phyloP scores from a whole-genome alignment of 37 sponge, comb jelly and placozoan genomes.

The Halichondria panicea region DNA sequence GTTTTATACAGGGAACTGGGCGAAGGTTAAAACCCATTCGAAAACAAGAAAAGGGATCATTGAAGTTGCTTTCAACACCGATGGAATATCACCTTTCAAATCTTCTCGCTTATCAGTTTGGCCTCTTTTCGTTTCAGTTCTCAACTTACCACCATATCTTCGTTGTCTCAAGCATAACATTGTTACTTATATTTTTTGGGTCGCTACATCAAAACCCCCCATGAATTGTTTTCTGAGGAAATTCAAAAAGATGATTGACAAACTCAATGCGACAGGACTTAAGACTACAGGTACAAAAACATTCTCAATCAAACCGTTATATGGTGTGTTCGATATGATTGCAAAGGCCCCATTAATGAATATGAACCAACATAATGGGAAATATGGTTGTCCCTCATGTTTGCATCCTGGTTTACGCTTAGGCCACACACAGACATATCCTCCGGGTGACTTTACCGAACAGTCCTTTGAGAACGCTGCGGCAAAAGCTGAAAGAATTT shows the following conservation, averaged over 20 bases:
- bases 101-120: slow-evolving; percentile 3
- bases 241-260: not conserved
- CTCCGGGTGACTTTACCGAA: no score
- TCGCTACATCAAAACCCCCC: not conserved
- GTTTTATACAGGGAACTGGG: no score
- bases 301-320: not conserved
- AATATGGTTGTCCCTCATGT: slow-evolving; percentile 11
- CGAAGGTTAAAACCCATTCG: no score
- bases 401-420: slow-evolving; percentile 12
- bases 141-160: slow-evolving; percentile 10
- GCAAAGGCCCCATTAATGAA: slow-evolving; percentile 14
- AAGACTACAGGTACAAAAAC: not conserved
- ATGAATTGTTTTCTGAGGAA: not conserved
- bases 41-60: no score
- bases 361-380: slow-evolving; percentile 1
- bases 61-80: not conserved
- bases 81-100: slow-evolving; percentile 14
- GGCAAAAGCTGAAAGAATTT: not conserved
- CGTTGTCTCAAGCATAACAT: not conserved
- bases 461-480: no score
- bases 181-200: not conserved
- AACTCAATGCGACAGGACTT: not conserved
- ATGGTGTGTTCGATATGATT: not conserved
- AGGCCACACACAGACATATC: no score
- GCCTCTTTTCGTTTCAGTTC: not conserved